Evolutionary conservation across 1,140 invertebrate species (phyloP).

Genomic region (Drosophila tropicalis): DNA sequence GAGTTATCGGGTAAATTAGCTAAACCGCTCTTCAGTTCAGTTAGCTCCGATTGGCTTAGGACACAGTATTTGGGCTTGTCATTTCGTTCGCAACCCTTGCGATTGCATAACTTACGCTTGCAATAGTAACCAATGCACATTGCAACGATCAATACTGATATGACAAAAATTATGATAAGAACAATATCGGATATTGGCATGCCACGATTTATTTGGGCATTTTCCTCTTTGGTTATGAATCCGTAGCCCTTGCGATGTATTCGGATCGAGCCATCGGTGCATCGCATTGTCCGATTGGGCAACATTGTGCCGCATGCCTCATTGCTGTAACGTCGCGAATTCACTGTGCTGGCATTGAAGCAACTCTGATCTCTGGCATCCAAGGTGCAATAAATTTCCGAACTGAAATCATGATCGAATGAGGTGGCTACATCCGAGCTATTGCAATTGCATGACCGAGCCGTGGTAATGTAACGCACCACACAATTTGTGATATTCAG

Average conservation of each 20-base stretch:
- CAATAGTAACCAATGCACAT: background rate
- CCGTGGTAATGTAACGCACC: slow-evolving; percentile 50
- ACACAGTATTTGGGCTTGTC: background rate
- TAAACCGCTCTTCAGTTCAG: background rate
- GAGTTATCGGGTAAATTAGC: background rate
- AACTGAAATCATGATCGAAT: slow-evolving; percentile 61
- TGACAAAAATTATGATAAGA: background rate
- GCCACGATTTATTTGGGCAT: slow-evolving; percentile 11
- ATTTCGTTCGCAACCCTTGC: background rate
- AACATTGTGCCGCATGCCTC: slow-evolving; percentile 63
- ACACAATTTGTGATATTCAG: slow-evolving; percentile 68
- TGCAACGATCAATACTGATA: too few species aligned
- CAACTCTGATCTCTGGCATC: slow-evolving; percentile 37
- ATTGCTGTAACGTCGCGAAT: slow-evolving; percentile 52
- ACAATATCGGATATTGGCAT: background rate
- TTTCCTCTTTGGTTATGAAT: slow-evolving; percentile 51
- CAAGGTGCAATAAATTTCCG: slow-evolving; percentile 68
- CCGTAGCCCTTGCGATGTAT: slow-evolving; percentile 31
- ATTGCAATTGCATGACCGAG: slow-evolving; percentile 57
- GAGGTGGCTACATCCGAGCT: slow-evolving; percentile 41
- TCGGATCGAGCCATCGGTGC: slow-evolving; percentile 39
- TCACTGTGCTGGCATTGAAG: slow-evolving; percentile 63
- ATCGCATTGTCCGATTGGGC: slow-evolving; percentile 47
- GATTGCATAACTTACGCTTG: background rate
- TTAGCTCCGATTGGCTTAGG: background rate